Conservation (phyloP, 2,888 invertebrate genomes). For the Scrobipalpa costella region DNA sequence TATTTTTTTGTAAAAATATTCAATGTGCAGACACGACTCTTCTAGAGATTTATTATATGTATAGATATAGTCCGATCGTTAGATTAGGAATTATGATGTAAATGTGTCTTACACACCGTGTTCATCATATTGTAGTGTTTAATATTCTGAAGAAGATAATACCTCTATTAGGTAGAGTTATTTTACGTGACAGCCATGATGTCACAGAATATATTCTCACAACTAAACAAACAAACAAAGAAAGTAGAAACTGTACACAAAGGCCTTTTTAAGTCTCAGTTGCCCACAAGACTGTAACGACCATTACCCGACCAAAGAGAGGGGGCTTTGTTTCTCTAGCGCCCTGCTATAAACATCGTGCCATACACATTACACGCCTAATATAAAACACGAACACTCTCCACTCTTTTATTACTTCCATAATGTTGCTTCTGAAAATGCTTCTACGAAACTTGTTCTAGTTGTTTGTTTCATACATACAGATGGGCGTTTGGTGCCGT, state of each 20-base stretch:
- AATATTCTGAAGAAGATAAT: too few species aligned
- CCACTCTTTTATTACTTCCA: conserved; percentile 49
- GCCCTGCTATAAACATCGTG: conserved; percentile 42
- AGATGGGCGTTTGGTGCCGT: not conserved
- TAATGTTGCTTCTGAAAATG: conserved; percentile 48
- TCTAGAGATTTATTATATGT: too few species aligned
- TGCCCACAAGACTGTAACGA: conserved; percentile 32
- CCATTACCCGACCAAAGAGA: conserved; percentile 34
- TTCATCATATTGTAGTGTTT: too few species aligned
- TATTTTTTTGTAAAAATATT: too few species aligned
- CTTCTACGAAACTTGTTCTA: conserved; percentile 44
- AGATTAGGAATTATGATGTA: too few species aligned
- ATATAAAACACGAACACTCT: conserved; percentile 44
- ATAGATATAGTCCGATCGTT: too few species aligned
- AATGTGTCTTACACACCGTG: too few species aligned
- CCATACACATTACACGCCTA: conserved; percentile 46
- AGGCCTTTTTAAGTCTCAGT: conserved; percentile 33
- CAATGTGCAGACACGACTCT: too few species aligned
- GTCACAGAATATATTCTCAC: not conserved
- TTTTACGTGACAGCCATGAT: not conserved
- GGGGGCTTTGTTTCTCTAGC: conserved; percentile 37
- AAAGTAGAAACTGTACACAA: conserved; percentile 26
- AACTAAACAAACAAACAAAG: conserved; percentile 18
- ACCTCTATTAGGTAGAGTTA: not conserved
- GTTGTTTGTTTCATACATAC: conserved; percentile 21